Evolutionary conservation across 1,140 invertebrate genomes (phyloP).

Genomic region (Tetramorium parvispinum): DNA sequence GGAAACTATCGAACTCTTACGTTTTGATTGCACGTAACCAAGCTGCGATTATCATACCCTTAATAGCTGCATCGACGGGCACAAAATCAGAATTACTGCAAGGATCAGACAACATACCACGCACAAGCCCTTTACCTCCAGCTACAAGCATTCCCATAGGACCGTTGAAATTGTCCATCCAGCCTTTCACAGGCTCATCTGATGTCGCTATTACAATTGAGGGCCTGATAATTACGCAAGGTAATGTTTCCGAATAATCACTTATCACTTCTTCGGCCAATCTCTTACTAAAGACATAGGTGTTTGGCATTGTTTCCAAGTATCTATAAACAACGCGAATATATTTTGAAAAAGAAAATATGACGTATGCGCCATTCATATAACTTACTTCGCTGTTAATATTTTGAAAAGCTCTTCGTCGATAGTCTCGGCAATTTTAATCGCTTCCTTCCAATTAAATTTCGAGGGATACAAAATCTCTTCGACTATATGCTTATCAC

Average conservation of each 20-base stretch:
- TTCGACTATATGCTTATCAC: conserved; percentile 89
- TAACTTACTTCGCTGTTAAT: conserved; percentile 88
- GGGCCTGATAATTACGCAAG: conserved; percentile 94
- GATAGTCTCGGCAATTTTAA: conserved; percentile 92
- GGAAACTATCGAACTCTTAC: too few relatives aligned
- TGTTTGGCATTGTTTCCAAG: conserved; percentile 92
- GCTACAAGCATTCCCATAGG: conserved; percentile 89
- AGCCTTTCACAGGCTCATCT: too few relatives aligned
- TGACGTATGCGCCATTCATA: too few relatives aligned
- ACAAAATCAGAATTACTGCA: too few relatives aligned
- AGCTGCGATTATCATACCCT: too few relatives aligned
- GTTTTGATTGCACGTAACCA: too few relatives aligned
- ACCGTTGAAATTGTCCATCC: too few relatives aligned
- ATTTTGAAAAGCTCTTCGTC: conserved; percentile 89
- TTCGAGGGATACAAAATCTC: conserved; percentile 94
- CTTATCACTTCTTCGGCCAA: conserved; percentile 92
- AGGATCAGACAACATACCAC: too few relatives aligned
- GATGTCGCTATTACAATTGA: conserved; percentile 88
- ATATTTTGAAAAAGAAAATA: too few relatives aligned
- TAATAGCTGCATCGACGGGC: too few relatives aligned
- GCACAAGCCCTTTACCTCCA: too few relatives aligned
- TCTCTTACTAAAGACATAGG: conserved; percentile 94
- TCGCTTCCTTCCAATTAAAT: conserved; percentile 93
- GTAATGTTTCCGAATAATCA: conserved; percentile 90
- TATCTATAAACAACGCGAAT: conserved; percentile 83